Percentiles rank a stretch among this genome's conserved stretches.
Evolutionary conservation across 2,113 vertebrate species (phyloP).

Genomic region (zebrafish (Danio rerio)): GRCz12tu NC_133191.1:45188001-45188500

Average conservation of each 20-base stretch:
- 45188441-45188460: no score
- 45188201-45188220: constrained; percentile 58
- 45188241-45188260: constrained; percentile 39
- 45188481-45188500: no score
- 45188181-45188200: constrained; percentile 58
- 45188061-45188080: constrained; percentile 20
- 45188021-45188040: background rate
- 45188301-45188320: background rate
- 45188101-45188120: constrained; percentile 52
- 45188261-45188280: constrained; percentile 57
- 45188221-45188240: constrained; percentile 58
- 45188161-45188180: constrained; percentile 66
- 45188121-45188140: constrained; percentile 56
- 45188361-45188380: background rate
- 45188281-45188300: constrained; percentile 39
- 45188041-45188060: background rate
- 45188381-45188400: background rate
- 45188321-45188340: background rate
- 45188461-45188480: no score
- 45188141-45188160: constrained; percentile 61
- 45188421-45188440: no score
- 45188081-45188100: background rate
- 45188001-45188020: constrained; percentile 19
- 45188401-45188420: background rate
- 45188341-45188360: no score